phyloP scores from a whole-genome alignment of 1,140 invertebrate genomes.

The Heliconius hermathena region DNA sequence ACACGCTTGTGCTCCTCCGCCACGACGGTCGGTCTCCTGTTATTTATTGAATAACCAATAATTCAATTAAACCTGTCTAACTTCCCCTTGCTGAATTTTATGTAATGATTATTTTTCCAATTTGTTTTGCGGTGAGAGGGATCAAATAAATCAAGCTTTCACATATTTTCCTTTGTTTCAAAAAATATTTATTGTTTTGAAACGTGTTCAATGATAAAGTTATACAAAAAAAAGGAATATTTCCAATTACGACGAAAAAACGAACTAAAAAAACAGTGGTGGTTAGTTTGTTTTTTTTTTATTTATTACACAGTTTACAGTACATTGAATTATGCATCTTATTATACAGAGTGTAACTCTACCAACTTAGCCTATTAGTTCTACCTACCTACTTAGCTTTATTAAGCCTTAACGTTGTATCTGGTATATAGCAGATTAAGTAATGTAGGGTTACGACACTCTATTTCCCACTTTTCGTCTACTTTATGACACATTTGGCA shows the following conservation, averaged over 20 bases:
- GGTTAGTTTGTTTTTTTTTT: not conserved
- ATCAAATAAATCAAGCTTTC: conserved; percentile 21
- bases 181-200: conserved; percentile 14
- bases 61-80: conserved; percentile 23
- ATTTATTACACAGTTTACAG: not conserved
- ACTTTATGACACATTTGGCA: too few relatives aligned
- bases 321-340: too few relatives aligned
- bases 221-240: not conserved
- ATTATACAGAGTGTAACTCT: too few relatives aligned
- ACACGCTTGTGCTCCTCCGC: not conserved
- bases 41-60: not conserved
- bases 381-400: too few relatives aligned
- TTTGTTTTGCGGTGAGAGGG: conserved; percentile 19
- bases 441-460: too few relatives aligned
- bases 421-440: too few relatives aligned
- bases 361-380: too few relatives aligned
- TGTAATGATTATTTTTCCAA: conserved; percentile 19
- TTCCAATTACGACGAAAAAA: not conserved
- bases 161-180: conserved; percentile 11
- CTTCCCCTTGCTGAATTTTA: conserved; percentile 1
- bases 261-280: not conserved
- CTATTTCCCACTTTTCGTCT: too few relatives aligned
- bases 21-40: not conserved
- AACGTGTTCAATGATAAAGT: not conserved
- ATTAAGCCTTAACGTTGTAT: too few relatives aligned